Base-by-base conservation (phyloP, 2,888 invertebrate species). In the Zelleria hepariella region DNA sequence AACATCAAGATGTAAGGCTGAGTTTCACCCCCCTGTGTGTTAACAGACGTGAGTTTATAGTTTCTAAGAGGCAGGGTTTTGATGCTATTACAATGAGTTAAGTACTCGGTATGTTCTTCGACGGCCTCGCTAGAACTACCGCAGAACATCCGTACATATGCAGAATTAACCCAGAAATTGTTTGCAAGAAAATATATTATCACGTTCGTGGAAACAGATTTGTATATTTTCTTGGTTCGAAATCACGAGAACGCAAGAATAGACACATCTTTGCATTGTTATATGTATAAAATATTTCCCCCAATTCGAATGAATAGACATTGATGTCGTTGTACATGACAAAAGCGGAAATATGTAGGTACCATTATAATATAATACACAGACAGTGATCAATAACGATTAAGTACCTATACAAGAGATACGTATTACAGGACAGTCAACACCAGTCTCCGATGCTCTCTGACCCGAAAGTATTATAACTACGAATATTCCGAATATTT, bases 1-100 rank as follows among this genome's bases (percentile, higher is more conserved):
- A 77, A 74, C 73, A 69, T 65, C 66, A 70, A 73, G 71, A 71
- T 66, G 68, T 69, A 63, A 68, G 10, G n/a, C 64, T 63, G 64
- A 62, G 57, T 62, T 66, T 63, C 62, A 62, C 62, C 62, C 61
- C 62, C 64, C 64, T 61, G 61, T 62, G 61, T 15, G 25, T 53
- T 53, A 53, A 23, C 53, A 15, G 25, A 23, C 53, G 18, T 53
- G 24, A 18, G 53, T n/a, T 25, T 18, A 6, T 42, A 42, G 32
- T 15, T 42, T 42, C 32, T 42, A 15, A 42, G 15, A 51, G 51
- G 21, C 20, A 6, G 51, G 23, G 23, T 5, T 23, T 51, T 51
- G 20, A 51, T 10, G 23, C 8, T 18, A 51, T 18, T 51, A 32
- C 10, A 5, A 32, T 32, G 10, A 2, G 10, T 2, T 27, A 10